A percentile compares a stretch with the other conserved stretches of the same genome.
Evolutionary conservation across 2,113 vertebrate species (phyloP).

Genomic region (Cacatua alba): DNA sequence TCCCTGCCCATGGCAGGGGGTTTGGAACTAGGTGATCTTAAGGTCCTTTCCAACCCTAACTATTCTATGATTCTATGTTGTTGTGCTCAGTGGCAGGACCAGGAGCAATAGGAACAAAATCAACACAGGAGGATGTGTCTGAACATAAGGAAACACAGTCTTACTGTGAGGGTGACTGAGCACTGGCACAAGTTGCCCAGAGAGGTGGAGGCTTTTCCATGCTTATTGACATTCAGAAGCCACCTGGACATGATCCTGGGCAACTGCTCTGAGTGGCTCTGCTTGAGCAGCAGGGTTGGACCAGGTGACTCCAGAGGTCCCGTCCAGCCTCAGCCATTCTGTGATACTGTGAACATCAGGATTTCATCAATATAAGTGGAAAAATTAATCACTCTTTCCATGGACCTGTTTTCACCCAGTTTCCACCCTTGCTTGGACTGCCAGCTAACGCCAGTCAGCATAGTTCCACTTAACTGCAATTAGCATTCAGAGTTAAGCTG

Average conservation of each 20-base stretch:
- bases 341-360: background rate
- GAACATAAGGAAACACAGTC: background rate
- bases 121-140: background rate
- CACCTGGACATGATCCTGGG: background rate
- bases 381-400: background rate
- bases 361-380: background rate
- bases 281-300: background rate
- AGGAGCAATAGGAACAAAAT: background rate
- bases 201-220: background rate
- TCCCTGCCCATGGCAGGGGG: too few relatives aligned
- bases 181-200: background rate
- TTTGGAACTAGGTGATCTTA: too few relatives aligned
- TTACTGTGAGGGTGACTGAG: background rate
- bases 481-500: background rate
- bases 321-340: background rate
- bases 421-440: background rate
- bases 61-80: too few relatives aligned
- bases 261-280: background rate
- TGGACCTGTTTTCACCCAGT: background rate
- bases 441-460: background rate
- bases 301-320: background rate
- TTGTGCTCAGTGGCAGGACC: background rate
- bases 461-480: background rate
- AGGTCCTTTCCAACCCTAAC: too few relatives aligned
- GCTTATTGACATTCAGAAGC: background rate